Conservation (phyloP, 2,113 vertebrate species). For the Datnioides undecimradiatus region DNA sequence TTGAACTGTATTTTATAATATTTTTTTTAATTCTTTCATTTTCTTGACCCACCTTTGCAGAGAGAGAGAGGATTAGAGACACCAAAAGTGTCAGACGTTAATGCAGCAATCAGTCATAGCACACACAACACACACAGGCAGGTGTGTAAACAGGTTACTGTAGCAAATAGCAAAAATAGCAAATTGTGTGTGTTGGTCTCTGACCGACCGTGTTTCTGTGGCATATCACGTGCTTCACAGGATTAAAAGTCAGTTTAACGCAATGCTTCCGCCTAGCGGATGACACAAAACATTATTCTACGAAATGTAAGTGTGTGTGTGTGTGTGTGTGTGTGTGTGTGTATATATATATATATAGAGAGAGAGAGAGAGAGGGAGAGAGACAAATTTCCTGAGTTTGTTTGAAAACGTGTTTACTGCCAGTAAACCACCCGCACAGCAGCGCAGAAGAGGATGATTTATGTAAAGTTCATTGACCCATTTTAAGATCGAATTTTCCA, state of each 20-base stretch:
- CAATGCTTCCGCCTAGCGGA: slow-evolving; percentile 51
- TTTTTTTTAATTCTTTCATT: too few relatives aligned
- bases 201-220: neutral
- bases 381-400: too few relatives aligned
- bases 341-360: too few relatives aligned
- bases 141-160: too few relatives aligned
- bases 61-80: neutral
- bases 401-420: neutral
- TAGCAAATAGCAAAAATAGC: too few relatives aligned
- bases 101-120: too few relatives aligned
- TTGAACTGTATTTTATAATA: too few relatives aligned
- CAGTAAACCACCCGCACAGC: slow-evolving; percentile 37
- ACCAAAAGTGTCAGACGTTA: neutral
- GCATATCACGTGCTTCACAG: neutral
- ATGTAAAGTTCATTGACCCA: slow-evolving; percentile 30
- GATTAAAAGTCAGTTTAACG: neutral
- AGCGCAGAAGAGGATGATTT: neutral
- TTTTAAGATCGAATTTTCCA: neutral
- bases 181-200: neutral
- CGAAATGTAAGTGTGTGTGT: too few relatives aligned
- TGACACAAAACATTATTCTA: neutral
- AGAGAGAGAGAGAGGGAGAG: too few relatives aligned
- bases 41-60: too few relatives aligned
- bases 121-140: too few relatives aligned
- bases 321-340: too few relatives aligned